These are phyloP conservation scores for Chloropsis hardwickii DNA, from an alignment of 2,113 vertebrate genomes.

Conservation along the genomic window DNA sequence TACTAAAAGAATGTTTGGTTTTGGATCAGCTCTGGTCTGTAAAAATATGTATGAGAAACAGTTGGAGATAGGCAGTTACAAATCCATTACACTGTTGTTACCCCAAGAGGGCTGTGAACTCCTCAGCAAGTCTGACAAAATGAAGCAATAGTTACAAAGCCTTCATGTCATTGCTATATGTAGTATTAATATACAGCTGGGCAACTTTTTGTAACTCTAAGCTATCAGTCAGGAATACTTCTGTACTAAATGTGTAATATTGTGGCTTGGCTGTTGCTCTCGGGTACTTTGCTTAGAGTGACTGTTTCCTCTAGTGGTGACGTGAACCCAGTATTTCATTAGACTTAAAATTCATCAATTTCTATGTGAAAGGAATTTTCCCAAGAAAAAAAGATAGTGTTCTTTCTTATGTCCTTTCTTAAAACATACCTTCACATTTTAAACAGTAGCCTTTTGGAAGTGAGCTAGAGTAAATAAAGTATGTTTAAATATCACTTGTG, in stretches of 20 bases:
- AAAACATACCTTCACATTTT: not conserved
- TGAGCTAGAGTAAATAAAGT: not conserved
- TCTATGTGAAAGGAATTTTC: not conserved
- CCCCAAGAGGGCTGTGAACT: not conserved
- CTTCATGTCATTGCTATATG: not conserved
- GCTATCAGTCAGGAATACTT: not conserved
- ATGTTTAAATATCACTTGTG: not conserved
- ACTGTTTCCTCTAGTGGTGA: not conserved
- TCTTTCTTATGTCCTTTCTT: not conserved
- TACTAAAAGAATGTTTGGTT: not conserved
- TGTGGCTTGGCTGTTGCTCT: not conserved
- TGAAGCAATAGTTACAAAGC: not conserved
- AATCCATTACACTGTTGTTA: not conserved
- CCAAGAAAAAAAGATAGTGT: not conserved
- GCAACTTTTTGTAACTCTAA: not conserved
- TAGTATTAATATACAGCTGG: not conserved
- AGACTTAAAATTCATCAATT: not conserved
- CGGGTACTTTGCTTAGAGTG: fast-evolving
- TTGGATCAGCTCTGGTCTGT: not conserved
- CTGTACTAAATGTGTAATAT: not conserved
- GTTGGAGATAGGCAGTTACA: not conserved
- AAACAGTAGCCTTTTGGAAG: not conserved
- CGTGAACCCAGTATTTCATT: not conserved
- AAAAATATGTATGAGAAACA: not conserved
- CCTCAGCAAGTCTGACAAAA: not conserved